A percentile compares a stretch with the other conserved stretches of the same genome.
These are phyloP conservation scores for Nomada goodeniana DNA, from an alignment of 2,888 invertebrate species.

Conservation along the genomic window DNA sequence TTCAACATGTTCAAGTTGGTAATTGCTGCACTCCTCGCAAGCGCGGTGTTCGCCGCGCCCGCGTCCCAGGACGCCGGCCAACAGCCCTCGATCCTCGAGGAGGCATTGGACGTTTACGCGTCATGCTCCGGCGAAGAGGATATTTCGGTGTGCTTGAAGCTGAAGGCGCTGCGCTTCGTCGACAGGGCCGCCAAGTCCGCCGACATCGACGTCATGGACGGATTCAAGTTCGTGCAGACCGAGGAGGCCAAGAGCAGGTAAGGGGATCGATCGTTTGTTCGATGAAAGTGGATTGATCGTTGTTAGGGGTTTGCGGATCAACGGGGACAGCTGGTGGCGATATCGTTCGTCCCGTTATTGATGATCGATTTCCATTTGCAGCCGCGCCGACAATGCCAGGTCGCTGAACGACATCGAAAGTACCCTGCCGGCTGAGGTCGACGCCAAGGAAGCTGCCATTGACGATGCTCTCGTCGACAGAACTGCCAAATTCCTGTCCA, in stretches of 20 bases:
- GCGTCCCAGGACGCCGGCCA: conserved; percentile 71
- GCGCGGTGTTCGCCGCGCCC: conserved; percentile 78
- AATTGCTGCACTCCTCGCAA: conserved; percentile 76
- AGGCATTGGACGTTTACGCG: conserved; percentile 80
- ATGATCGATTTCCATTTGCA: conserved; percentile 57
- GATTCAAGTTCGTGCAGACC: conserved; percentile 85
- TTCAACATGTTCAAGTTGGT: conserved; percentile 79
- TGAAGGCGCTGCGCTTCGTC: conserved; percentile 91
- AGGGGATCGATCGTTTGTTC: conserved; percentile 39
- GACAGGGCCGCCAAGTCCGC: conserved; percentile 89
- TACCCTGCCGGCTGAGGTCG: conserved; percentile 89
- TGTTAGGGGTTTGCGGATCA: neutral
- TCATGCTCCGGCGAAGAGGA: conserved; percentile 88
- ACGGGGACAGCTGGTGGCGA: neutral
- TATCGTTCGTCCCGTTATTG: neutral
- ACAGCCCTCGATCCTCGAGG: conserved; percentile 78
- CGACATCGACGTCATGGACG: conserved; percentile 84
- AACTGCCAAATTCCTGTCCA: conserved; percentile 90
- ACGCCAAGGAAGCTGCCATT: conserved; percentile 90
- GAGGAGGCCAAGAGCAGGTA: conserved; percentile 82
- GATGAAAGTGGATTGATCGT: conserved; percentile 17
- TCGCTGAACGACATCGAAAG: conserved; percentile 87
- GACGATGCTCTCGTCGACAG: conserved; percentile 91
- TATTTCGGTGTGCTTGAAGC: conserved; percentile 90
- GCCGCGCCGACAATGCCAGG: conserved; percentile 85